phyloP scores from a whole-genome alignment of 2,797 vertebrate species.

The Atherinosoma microstoma region DNA sequence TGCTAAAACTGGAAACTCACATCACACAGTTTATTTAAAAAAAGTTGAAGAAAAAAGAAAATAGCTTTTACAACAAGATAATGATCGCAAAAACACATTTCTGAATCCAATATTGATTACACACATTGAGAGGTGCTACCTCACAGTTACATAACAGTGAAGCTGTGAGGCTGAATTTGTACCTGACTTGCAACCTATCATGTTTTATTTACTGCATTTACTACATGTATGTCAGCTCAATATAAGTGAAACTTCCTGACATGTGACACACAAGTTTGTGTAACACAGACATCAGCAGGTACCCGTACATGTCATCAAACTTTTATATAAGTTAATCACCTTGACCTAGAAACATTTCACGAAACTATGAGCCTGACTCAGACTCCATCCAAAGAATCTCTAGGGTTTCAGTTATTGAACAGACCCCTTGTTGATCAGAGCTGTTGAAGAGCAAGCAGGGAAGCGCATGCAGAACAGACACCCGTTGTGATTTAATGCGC shows the following conservation, averaged over 20 bases:
- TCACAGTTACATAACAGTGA: neutral
- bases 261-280: neutral
- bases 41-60: too few relatives aligned
- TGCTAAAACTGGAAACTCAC: too few relatives aligned
- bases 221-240: neutral
- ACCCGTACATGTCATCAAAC: constrained; percentile 40
- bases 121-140: too few relatives aligned
- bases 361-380: constrained; percentile 39
- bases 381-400: constrained; percentile 39
- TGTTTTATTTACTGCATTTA: too few relatives aligned
- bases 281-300: constrained; percentile 7
- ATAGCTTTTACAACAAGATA: too few relatives aligned
- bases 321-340: constrained; percentile 47
- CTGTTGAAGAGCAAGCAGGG: constrained; percentile 29
- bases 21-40: too few relatives aligned
- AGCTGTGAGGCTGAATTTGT: neutral
- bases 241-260: neutral
- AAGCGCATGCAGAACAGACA: constrained; percentile 44
- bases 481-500: constrained; percentile 42
- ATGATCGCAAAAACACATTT: too few relatives aligned
- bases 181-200: too few relatives aligned
- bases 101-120: too few relatives aligned
- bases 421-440: constrained; percentile 48
- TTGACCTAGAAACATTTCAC: constrained; percentile 55
- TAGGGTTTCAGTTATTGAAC: constrained; percentile 44